Conservation (phyloP, 1,140 invertebrate species). For the Paramacrobiotus metropolitanus region DNA sequence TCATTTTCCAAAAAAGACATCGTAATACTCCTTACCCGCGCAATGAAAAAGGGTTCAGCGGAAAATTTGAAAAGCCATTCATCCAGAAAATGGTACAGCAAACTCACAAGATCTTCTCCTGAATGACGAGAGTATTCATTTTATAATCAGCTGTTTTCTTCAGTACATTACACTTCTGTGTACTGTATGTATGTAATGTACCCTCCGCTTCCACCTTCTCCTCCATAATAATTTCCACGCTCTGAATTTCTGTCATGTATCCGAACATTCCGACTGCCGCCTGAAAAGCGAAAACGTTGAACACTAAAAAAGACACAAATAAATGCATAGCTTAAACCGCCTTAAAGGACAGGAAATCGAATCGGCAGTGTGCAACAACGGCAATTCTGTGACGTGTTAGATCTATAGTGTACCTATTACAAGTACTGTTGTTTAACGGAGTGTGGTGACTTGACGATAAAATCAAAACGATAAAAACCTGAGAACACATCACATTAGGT, state of each 20-base stretch:
- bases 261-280: slow-evolving; percentile 82
- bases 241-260: slow-evolving; percentile 81
- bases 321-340: background rate
- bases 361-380: too few relatives aligned
- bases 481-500: too few relatives aligned
- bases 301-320: background rate
- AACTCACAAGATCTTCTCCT: slow-evolving; percentile 54
- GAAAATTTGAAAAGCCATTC: slow-evolving; percentile 79
- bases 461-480: too few relatives aligned
- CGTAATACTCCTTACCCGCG: slow-evolving; percentile 28
- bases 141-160: too few relatives aligned
- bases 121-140: background rate
- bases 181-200: too few relatives aligned
- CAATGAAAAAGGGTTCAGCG: slow-evolving; percentile 57
- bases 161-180: too few relatives aligned
- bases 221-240: slow-evolving; percentile 51
- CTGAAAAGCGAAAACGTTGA: too few relatives aligned
- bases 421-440: too few relatives aligned
- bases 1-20: background rate
- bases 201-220: slow-evolving; percentile 55
- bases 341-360: too few relatives aligned
- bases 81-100: slow-evolving; percentile 80
- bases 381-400: too few relatives aligned
- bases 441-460: too few relatives aligned
- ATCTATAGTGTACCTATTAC: too few relatives aligned